Evolutionary conservation across 2,888 invertebrate species (phyloP), one percentile per base, ranked within the genome.

Genomic region (Dyspetes luteomarginatus): DNA sequence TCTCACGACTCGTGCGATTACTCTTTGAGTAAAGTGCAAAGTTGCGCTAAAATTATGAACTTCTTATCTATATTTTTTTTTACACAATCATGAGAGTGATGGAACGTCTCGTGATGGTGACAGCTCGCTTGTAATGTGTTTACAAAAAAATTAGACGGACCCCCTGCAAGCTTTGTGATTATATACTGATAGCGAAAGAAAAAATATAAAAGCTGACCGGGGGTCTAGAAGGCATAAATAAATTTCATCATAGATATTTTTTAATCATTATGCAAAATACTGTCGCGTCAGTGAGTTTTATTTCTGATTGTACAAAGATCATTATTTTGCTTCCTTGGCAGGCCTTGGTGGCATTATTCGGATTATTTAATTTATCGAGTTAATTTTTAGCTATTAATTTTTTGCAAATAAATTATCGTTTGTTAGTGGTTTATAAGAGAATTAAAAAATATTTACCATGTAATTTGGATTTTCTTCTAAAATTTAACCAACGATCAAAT

Each of bases 51-150:
- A 48, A 3, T 12, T 24, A 9, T 43, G 48, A 52, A 28, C 36
- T 56, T 22, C 50, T 72, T 73, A 78, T 78, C 74, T 7, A 4
- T 12, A 41, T 9, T 72, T 71, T 36, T 36, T 43, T 45, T 58
- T 41, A 52, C 45, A 48, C 50, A 64, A 64, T 48, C 5, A 22
- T 48, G 58, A 7, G 26, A 30, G 56, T 48, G 19, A 68, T 62
- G 43, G 26, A 58, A 30, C 36, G n/a, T 26, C 7, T 28, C 19
- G 52, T 36, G 26, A 12, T 26, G 5, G 15, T 36, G 36, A 41
- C 22, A 15, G 36, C 9, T 56, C 41, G 7, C 19, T 58, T 36
- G 0, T n/a, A 28, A 19, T 45, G 28, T 71, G 12, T 48, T 41
- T 48, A 30, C 15, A n/a, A 15, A 48, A 17, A 48, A 64, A 22